Evolutionary conservation across 2,797 vertebrate genomes (phyloP).

Genomic region (Amblyopsis hoosieri): DNA sequence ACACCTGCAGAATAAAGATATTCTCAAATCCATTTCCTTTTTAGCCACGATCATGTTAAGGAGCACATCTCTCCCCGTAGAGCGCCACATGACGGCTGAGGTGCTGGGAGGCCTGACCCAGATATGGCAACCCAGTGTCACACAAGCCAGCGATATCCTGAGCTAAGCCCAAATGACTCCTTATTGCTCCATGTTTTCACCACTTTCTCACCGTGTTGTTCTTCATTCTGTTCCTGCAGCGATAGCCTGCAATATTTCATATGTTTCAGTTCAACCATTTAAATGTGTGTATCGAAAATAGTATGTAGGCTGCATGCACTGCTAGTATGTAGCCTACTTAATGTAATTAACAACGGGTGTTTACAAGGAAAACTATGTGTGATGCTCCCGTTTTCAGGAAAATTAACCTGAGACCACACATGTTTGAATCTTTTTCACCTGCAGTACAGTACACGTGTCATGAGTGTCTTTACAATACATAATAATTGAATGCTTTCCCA

Average conservation of each 20-base stretch:
- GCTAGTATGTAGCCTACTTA: no score
- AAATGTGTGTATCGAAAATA: no score
- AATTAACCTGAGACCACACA: no score
- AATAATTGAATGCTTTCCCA: no score
- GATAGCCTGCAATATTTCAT: no score
- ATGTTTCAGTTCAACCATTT: neutral
- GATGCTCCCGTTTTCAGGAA: no score
- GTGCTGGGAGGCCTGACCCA: conserved; percentile 67
- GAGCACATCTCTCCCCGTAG: conserved; percentile 36
- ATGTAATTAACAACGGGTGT: no score
- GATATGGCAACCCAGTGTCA: conserved; percentile 50
- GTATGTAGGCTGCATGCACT: no score
- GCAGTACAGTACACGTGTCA: no score
- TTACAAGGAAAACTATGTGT: no score
- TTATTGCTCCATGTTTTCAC: conserved; percentile 9
- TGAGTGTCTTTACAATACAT: no score
- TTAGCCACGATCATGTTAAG: conserved; percentile 29
- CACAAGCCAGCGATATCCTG: conserved; percentile 44
- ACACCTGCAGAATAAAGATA: conserved; percentile 57
- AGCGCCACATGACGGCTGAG: conserved; percentile 38
- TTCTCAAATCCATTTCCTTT: conserved; percentile 45
- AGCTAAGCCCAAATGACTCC: conserved; percentile 20
- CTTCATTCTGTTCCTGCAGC: neutral
- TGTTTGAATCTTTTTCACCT: no score
- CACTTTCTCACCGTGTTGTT: neutral